Evolutionary conservation across 1,140 invertebrate species (phyloP).

Genomic region (Penaeus chinensis): DNA sequence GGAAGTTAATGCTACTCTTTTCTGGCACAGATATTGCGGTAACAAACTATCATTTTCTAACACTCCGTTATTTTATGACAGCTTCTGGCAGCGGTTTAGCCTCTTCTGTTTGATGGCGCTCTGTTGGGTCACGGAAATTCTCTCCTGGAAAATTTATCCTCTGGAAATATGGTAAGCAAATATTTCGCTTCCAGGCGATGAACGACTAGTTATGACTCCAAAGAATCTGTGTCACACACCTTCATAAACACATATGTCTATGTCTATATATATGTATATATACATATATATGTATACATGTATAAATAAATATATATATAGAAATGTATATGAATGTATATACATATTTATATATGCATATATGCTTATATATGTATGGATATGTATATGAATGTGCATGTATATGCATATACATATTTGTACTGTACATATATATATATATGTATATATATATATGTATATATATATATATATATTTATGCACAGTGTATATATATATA

Average conservation of each 20-base stretch:
- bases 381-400: not conserved
- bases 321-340: not conserved
- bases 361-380: not conserved
- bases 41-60: not conserved
- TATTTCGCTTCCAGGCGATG: not conserved
- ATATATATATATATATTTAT: too few relatives aligned
- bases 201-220: too few relatives aligned
- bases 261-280: too few relatives aligned
- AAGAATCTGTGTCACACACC: too few relatives aligned
- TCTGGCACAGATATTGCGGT: too few relatives aligned
- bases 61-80: not conserved
- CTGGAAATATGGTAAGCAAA: not conserved
- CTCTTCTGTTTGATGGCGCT: not conserved
- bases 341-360: not conserved
- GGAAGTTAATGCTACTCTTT: too few relatives aligned
- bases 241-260: too few relatives aligned
- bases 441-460: too few relatives aligned
- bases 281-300: not conserved
- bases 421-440: not conserved
- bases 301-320: not conserved
- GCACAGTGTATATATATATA: too few relatives aligned
- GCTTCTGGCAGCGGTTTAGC: slow-evolving; percentile 4
- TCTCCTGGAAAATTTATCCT: not conserved
- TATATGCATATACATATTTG: not conserved
- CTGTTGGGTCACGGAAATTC: slow-evolving; percentile 14